Conservation (phyloP, 2,797 vertebrate species). For the Eleutherodactylus coqui region DNA sequence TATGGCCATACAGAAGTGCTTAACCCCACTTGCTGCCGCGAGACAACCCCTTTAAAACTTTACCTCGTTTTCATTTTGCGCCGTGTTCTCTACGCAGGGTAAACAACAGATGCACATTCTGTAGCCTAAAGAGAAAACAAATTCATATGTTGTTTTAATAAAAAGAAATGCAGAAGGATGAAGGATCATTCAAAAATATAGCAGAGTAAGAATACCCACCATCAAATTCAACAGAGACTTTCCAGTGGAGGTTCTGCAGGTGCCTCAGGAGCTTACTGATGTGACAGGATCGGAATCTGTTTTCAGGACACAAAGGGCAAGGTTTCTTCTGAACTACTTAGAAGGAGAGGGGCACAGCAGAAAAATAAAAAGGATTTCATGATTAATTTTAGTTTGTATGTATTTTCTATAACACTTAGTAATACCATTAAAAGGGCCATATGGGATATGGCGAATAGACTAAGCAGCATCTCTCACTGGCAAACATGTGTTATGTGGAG, state of each 20-base stretch:
- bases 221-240: constrained; percentile 95
- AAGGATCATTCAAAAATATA: background rate
- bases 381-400: background rate
- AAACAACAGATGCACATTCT: constrained; percentile 97
- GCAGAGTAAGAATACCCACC: constrained; percentile 71
- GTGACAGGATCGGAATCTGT: constrained; percentile 91
- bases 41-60: too few relatives aligned
- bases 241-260: constrained; percentile 97
- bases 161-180: background rate
- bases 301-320: constrained; percentile 92
- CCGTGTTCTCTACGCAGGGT: constrained; percentile 86
- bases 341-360: constrained; percentile 52
- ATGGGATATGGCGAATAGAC: too few relatives aligned
- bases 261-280: constrained; percentile 91
- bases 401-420: background rate
- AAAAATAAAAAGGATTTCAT: background rate
- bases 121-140: constrained; percentile 78
- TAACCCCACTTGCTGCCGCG: too few relatives aligned
- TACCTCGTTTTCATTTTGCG: constrained; percentile 83
- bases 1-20: too few relatives aligned
- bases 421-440: background rate
- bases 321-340: constrained; percentile 83
- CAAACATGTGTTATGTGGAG: background rate
- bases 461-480: too few relatives aligned
- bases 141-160: background rate